Conservation (phyloP, 2,113 vertebrate species). For the Austrofundulus limnaeus region DNA sequence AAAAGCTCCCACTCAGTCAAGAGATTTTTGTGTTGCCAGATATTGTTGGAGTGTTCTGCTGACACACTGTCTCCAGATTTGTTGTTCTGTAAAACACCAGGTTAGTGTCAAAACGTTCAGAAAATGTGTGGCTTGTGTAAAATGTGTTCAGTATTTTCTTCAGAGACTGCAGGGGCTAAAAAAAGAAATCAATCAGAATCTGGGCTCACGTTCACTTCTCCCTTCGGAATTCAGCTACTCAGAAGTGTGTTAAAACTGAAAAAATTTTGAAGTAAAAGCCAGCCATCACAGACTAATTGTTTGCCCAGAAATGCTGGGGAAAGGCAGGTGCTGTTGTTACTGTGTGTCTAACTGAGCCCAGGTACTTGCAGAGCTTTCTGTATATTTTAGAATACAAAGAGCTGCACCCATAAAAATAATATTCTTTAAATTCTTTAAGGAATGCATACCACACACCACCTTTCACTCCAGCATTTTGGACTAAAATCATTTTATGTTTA, state of each 20-base stretch:
- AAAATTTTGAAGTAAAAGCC: conserved; percentile 1
- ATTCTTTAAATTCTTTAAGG: no score
- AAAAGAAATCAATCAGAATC: neutral
- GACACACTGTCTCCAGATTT: neutral
- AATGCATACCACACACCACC: no score
- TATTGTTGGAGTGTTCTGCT: neutral
- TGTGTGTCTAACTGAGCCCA: neutral
- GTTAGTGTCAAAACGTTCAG: neutral
- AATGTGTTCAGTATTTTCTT: neutral
- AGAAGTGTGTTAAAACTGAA: neutral
- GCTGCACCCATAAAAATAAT: neutral
- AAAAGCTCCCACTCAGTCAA: neutral
- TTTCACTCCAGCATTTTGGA: no score
- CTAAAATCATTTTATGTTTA: no score
- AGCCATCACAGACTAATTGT: neutral
- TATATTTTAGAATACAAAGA: neutral
- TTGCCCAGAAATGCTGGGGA: neutral
- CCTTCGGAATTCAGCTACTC: neutral
- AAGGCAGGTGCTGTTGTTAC: neutral
- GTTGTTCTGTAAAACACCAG: neutral
- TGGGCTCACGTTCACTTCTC: neutral
- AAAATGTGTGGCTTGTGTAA: neutral
- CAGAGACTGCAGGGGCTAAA: neutral
- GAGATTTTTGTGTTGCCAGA: neutral
- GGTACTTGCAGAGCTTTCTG: neutral